A percentile compares a stretch with the other conserved stretches of the same genome.
These are phyloP conservation scores for Torymus tubicola DNA, from an alignment of 2,888 invertebrate genomes.

Conservation along the genomic window DNA sequence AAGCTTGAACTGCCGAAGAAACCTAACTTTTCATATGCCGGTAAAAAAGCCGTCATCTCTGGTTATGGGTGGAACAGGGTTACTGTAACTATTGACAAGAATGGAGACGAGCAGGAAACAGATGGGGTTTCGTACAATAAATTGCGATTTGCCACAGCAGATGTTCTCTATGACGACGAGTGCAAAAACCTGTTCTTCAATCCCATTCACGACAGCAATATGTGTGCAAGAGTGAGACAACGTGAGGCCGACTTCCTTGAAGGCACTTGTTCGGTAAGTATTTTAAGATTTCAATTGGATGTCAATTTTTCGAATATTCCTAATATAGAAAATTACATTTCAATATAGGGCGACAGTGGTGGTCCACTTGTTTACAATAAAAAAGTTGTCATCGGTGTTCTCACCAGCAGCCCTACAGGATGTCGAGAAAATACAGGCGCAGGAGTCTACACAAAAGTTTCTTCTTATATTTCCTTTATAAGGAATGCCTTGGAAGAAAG, in stretches of 20 bases:
- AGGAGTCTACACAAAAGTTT: slow-evolving; percentile 49
- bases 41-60: slow-evolving; percentile 3
- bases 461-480: slow-evolving; percentile 42
- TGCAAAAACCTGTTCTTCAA: slow-evolving; percentile 34
- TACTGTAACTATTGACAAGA: slow-evolving; percentile 24
- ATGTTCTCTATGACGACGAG: slow-evolving; percentile 34
- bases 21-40: slow-evolving; percentile 13
- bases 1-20: too few relatives aligned
- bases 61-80: slow-evolving; percentile 53
- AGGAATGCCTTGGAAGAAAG: slow-evolving; percentile 4
- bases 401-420: slow-evolving; percentile 43
- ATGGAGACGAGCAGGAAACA: slow-evolving; percentile 41
- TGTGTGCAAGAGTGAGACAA: slow-evolving; percentile 42
- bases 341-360: slow-evolving; percentile 51
- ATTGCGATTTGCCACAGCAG: slow-evolving; percentile 30
- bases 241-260: slow-evolving; percentile 32
- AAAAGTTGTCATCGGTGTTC: slow-evolving; percentile 46
- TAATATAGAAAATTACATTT: background rate
- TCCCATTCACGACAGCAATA: slow-evolving; percentile 11
- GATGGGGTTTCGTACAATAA: slow-evolving; percentile 27
- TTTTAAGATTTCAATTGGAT: background rate
- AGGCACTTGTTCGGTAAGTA: slow-evolving; percentile 47
- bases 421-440: slow-evolving; percentile 51
- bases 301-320: background rate
- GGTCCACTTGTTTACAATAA: slow-evolving; percentile 48